Base-by-base conservation (phyloP, 2,888 invertebrate genomes). In the Romanomermis culicivorax region DNA sequence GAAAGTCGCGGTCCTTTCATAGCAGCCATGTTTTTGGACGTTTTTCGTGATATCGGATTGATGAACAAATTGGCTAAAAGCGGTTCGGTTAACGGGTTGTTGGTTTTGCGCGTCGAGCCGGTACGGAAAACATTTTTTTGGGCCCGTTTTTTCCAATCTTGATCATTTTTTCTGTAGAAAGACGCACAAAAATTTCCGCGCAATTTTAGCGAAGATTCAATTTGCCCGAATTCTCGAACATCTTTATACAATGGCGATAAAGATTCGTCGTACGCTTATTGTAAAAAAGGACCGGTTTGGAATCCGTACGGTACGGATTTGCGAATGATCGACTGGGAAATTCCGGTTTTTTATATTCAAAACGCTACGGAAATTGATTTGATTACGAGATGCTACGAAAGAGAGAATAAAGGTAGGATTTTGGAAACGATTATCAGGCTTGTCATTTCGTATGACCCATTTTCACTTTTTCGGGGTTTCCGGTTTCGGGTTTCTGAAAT, bases 321-420 rank as follows among this genome's bases (percentile, higher is more conserved):
- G 7, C 47, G 47, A 17, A 20, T 45, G n/a, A 45, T 45, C n/a
- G 23, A 45, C 47, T 45, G 14, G n/a, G 23, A 45, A 45, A 20
- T 45, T 11, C 47, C 47, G 14, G 23, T 45, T n/a, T 45, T 45
- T 23, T 23, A 20, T 23, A 45, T 45, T n/a, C 85, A 29, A 72
- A 76, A 59, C 75, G 78, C 55, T 78, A 77, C 51, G 89, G 89
- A 30, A 83, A 83, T 57, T 51, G 57, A 26, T 3, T 36, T 36
- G 7, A 36, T 36, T n/a, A n/a, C n/a, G n/a, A n/a, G n/a, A n/a
- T n/a, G n/a, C n/a, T n/a, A n/a, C n/a, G n/a, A n/a, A n/a, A n/a
- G n/a, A n/a, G n/a, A n/a, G n/a, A n/a, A n/a, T n/a, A n/a, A n/a
- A n/a, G n/a, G n/a, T n/a, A n/a, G n/a, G n/a, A n/a, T n/a, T n/a